Conservation (phyloP, 2,797 vertebrate genomes). For the Girardinus metallicus region DNA sequence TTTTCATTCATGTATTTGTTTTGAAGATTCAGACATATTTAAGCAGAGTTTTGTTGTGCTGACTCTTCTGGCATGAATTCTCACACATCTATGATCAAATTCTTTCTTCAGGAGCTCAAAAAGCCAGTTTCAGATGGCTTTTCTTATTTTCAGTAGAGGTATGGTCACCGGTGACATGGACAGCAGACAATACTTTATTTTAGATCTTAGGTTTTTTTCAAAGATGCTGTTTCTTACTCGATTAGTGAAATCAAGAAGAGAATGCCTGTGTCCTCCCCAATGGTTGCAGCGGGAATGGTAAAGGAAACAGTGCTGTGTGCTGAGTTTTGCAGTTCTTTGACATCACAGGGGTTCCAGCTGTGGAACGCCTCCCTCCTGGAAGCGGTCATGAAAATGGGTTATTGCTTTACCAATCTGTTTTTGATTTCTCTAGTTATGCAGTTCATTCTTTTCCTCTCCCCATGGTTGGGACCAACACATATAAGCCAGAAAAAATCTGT, state of each 20-base stretch:
- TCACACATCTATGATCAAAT: not conserved
- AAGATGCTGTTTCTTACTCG: not conserved
- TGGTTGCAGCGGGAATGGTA: no score
- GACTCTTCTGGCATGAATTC: no score
- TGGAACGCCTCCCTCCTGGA: no score
- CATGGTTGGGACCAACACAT: not conserved
- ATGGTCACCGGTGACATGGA: not conserved
- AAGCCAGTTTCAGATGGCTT: not conserved
- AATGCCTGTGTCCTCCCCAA: no score
- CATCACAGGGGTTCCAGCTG: no score
- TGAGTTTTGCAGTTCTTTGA: not conserved
- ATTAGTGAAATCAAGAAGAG: no score
- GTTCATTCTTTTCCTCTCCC: not conserved
- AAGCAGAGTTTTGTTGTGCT: conserved; percentile 41
- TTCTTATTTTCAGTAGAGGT: not conserved
- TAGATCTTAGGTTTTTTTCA: not conserved
- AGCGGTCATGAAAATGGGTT: no score
- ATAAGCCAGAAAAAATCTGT: not conserved
- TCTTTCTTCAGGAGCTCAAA: not conserved
- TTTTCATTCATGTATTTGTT: conserved; percentile 42
- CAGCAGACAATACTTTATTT: not conserved
- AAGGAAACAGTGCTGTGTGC: no score
- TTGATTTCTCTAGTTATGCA: no score
- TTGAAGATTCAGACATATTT: conserved; percentile 42
- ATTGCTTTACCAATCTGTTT: not conserved